Percentiles rank a stretch among this genome's conserved stretches.
Conservation (phyloP, 37 sponge, comb jelly and placozoan genomes). For the Geodia barretti region DNA sequence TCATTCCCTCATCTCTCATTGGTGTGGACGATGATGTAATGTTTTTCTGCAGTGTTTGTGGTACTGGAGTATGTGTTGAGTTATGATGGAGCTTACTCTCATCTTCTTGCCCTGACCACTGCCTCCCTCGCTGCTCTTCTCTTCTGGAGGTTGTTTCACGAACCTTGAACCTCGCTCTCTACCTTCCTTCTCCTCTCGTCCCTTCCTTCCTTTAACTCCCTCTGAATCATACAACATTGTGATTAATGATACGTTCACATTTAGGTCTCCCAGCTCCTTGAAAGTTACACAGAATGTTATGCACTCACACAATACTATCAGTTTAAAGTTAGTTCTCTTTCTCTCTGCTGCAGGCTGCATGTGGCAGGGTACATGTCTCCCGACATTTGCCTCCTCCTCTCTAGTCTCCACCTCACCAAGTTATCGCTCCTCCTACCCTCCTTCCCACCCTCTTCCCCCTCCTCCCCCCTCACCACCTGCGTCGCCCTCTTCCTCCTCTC, state of each 20-base stretch:
- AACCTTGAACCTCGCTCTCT: not conserved
- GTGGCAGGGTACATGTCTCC: not conserved
- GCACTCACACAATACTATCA: too few relatives aligned
- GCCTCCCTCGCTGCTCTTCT: constrained; percentile 6
- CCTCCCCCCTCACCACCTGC: constrained; percentile 26
- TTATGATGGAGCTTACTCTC: constrained; percentile 35
- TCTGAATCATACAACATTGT: too few relatives aligned
- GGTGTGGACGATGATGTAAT: not conserved
- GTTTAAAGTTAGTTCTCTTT: not conserved
- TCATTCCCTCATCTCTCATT: not conserved
- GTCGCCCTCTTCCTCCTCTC: constrained; percentile 38
- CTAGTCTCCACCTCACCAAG: constrained; percentile 63
- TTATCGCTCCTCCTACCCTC: constrained; percentile 57
- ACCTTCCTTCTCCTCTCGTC: not conserved
- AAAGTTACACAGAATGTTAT: too few relatives aligned
- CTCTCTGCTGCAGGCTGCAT: constrained; percentile 26
- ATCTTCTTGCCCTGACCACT: constrained; percentile 25
- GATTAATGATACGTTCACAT: too few relatives aligned
- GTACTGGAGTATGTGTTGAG: constrained; percentile 35
- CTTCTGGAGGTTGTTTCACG: constrained; percentile 24
- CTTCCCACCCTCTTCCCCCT: constrained; percentile 10
- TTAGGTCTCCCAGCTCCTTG: too few relatives aligned
- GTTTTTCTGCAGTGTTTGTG: constrained; percentile 34
- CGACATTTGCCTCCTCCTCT: not conserved
- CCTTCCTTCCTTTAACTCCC: too few relatives aligned